These are phyloP conservation scores for Chymomyza amoena DNA, from an alignment of 2,888 invertebrate species.

Conservation along the genomic window DNA sequence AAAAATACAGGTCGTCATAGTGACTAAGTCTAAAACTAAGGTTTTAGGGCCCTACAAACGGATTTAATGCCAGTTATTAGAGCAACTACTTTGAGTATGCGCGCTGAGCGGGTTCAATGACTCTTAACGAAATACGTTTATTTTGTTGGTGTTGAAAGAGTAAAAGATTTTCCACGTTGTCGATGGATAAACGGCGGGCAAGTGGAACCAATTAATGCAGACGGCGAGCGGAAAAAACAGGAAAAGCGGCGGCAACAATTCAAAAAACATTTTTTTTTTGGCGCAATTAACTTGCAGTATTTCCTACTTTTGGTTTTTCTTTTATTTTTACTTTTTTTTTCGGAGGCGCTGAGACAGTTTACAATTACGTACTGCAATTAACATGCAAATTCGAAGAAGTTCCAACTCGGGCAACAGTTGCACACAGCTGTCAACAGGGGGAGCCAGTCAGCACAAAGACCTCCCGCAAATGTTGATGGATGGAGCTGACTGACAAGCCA, in stretches of 20 bases:
- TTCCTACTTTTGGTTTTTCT: slow-evolving; percentile 37
- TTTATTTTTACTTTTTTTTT: not conserved
- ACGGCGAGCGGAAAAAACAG: slow-evolving; percentile 29
- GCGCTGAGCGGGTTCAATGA: slow-evolving; percentile 53
- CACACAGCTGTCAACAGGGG: slow-evolving; percentile 16
- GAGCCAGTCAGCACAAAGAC: slow-evolving; percentile 9
- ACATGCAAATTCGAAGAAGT: slow-evolving; percentile 16
- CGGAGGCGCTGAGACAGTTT: not conserved
- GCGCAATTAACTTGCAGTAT: slow-evolving; percentile 11
- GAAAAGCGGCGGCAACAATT: slow-evolving; percentile 44
- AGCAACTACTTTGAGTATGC: not conserved
- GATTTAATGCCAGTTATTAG: not conserved
- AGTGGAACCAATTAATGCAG: slow-evolving; percentile 66
- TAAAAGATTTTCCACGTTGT: slow-evolving; percentile 31
- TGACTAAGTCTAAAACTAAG: not conserved
- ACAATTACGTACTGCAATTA: slow-evolving; percentile 22
- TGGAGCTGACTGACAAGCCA: slow-evolving; percentile 23
- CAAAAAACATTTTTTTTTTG: not conserved
- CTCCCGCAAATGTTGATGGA: slow-evolving; percentile 35
- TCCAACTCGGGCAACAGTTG: slow-evolving; percentile 2
- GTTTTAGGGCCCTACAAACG: not conserved
- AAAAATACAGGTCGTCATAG: slow-evolving; percentile 19
- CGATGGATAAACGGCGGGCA: slow-evolving; percentile 58
- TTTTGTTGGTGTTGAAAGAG: not conserved
- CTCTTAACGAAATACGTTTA: slow-evolving; percentile 13